phyloP scores from a whole-genome alignment of 1,140 invertebrate genomes.

The Drosophila lowei region DNA sequence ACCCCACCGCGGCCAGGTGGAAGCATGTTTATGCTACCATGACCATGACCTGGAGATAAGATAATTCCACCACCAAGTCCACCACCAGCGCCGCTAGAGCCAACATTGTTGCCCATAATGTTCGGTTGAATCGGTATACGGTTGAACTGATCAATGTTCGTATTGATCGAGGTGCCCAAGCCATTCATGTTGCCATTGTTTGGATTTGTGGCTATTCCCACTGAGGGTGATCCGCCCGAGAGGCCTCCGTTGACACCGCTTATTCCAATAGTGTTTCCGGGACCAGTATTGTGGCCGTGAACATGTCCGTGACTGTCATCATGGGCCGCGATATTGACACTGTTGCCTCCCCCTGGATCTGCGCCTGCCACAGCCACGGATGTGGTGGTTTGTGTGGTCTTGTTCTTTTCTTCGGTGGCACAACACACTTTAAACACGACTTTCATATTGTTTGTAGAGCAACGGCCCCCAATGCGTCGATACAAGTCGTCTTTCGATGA shows the following conservation, averaged over 20 bases:
- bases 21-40: constrained; percentile 75
- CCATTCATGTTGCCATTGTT: constrained; percentile 39
- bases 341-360: constrained; percentile 53
- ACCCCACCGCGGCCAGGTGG: constrained; percentile 58
- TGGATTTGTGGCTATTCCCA: constrained; percentile 49
- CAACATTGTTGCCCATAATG: constrained; percentile 62
- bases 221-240: constrained; percentile 17
- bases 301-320: constrained; percentile 38
- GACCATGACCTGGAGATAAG: constrained; percentile 64
- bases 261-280: constrained; percentile 52
- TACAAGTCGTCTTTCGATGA: constrained; percentile 96
- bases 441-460: constrained; percentile 97
- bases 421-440: constrained; percentile 97
- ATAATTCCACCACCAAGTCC: constrained; percentile 56
- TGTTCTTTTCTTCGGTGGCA: constrained; percentile 85
- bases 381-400: constrained; percentile 81
- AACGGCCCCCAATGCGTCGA: constrained; percentile 94
- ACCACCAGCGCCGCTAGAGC: constrained; percentile 19
- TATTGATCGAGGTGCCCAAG: constrained; percentile 71
- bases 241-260: constrained; percentile 45
- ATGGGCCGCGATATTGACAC: constrained; percentile 30
- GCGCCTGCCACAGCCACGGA: constrained; percentile 74
- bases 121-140: constrained; percentile 76
- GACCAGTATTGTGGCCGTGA: constrained; percentile 33
- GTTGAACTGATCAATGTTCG: constrained; percentile 80